Evolutionary conservation across 1,140 invertebrate species (phyloP), one percentile per base, ranked within the genome.

Genomic region (Drosophila littoralis): DNA sequence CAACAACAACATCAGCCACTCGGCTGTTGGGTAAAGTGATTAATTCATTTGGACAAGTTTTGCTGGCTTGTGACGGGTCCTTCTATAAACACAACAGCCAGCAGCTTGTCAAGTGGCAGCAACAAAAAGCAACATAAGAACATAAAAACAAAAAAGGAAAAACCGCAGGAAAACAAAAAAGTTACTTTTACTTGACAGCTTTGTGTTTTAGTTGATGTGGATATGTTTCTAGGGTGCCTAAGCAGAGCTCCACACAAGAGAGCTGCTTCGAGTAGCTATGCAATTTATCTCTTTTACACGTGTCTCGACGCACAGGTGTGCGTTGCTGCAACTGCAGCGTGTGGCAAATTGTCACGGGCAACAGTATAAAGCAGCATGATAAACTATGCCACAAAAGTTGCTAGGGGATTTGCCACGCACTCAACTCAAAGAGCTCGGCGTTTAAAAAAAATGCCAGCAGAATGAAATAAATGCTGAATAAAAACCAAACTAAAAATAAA

Each of bases 41-140:
- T 88, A 88, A 88, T 88, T 89, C 84, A 89, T 88, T 88, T 84
- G 84, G 77, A 88, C 85, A 88, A 88, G 80, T 84, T 88, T 88
- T 51, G 65, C 64, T 52, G 54, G 79, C 61, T 58, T 69, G 77
- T 75, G 74, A 60, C 10, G 50, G 32, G 66, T 61, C 33, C 54
- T 55, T 61, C 22, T 9, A 54, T 7, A 51, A 3, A 35, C 59
- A 60, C 68, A 66, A 60, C 46, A 33, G 40, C 38, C 46, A 57
- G 13, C 65, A 60, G 22, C 22, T 32, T 46, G 57, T 76, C 42
- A 76, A 76, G 68, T 76, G 74, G 67, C 74, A 64, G 42, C 59
- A 71, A 50, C 55, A 68, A 32, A 22, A 59, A 38, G 22, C 22
- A 22, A 22, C 22, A 22, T 3, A 22, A 42, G 5, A n/a, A 3